A percentile compares a stretch with the other conserved stretches of the same genome.
Conservation (phyloP, 2,797 vertebrate genomes). For the Rhodeus uyekii region DNA sequence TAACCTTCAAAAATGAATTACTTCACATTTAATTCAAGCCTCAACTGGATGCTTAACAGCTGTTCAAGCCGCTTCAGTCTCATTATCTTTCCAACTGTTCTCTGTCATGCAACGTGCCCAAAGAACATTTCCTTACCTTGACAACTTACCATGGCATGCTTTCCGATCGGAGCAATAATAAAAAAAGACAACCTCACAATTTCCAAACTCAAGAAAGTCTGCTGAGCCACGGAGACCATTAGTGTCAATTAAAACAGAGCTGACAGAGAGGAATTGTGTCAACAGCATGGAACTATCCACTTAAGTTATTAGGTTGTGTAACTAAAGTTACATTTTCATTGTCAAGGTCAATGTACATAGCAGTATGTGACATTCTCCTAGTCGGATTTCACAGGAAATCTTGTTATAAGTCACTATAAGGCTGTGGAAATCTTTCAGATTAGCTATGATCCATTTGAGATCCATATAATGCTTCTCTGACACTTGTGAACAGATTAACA, state of each 20-base stretch:
- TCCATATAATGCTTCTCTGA: slow-evolving; percentile 35
- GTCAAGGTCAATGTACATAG: neutral
- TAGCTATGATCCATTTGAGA: slow-evolving; percentile 24
- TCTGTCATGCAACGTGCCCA: slow-evolving; percentile 45
- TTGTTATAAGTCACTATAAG: slow-evolving; percentile 5
- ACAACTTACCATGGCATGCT: slow-evolving; percentile 27
- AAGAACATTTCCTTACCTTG: slow-evolving; percentile 50
- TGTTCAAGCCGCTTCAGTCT: slow-evolving; percentile 55
- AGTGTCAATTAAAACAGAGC: slow-evolving; percentile 40
- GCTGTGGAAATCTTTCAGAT: slow-evolving; percentile 6
- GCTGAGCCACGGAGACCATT: slow-evolving; percentile 29
- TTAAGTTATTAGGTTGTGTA: neutral
- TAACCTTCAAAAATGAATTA: slow-evolving; percentile 43
- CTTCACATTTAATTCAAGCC: slow-evolving; percentile 55
- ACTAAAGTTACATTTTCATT: neutral
- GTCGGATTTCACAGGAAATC: slow-evolving; percentile 13
- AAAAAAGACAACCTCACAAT: slow-evolving; percentile 37
- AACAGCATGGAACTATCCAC: neutral
- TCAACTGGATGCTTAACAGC: slow-evolving; percentile 52
- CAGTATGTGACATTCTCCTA: neutral
- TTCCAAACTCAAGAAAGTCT: slow-evolving; percentile 22
- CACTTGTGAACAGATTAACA: slow-evolving; percentile 17
- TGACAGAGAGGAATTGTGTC: slow-evolving; percentile 2
- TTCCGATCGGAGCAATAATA: slow-evolving; percentile 40
- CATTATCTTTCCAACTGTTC: slow-evolving; percentile 62